phyloP scores from a whole-genome alignment of 1,140 invertebrate genomes.

The Zaprionus ghesquierei region DNA sequence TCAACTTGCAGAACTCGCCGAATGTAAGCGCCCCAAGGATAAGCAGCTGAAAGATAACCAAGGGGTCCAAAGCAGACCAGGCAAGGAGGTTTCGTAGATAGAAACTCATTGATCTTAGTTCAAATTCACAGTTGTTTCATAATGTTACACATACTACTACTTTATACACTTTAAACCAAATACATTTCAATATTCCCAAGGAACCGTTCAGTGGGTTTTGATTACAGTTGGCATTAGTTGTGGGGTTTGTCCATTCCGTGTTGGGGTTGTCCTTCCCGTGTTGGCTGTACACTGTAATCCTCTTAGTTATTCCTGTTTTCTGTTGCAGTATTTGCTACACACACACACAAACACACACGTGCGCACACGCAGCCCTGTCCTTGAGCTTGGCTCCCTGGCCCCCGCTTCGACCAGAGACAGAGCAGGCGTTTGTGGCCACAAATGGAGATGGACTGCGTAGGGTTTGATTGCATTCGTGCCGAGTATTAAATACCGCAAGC shows the following conservation, averaged over 20 bases:
- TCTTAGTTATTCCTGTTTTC: conserved; percentile 55
- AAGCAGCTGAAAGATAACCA: background rate
- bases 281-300: conserved; percentile 57
- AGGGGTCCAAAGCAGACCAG: background rate
- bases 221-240: conserved; percentile 10
- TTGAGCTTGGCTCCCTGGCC: conserved; percentile 56
- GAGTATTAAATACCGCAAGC: background rate
- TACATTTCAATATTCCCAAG: background rate
- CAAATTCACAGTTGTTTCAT: background rate
- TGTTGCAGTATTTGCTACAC: conserved; percentile 53
- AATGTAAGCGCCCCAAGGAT: background rate
- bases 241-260: background rate
- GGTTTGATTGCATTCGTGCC: conserved; percentile 37
- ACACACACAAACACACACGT: background rate
- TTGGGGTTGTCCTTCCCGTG: background rate
- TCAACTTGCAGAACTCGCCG: background rate
- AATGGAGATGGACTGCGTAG: conserved; percentile 32
- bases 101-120: background rate
- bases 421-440: conserved; percentile 21
- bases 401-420: background rate
- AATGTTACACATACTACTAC: background rate
- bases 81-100: background rate
- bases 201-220: background rate
- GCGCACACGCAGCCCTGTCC: conserved; percentile 14
- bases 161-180: background rate